Evolutionary conservation across 2,888 invertebrate species (phyloP).

Genomic region (Dynastes hyllus): DNA sequence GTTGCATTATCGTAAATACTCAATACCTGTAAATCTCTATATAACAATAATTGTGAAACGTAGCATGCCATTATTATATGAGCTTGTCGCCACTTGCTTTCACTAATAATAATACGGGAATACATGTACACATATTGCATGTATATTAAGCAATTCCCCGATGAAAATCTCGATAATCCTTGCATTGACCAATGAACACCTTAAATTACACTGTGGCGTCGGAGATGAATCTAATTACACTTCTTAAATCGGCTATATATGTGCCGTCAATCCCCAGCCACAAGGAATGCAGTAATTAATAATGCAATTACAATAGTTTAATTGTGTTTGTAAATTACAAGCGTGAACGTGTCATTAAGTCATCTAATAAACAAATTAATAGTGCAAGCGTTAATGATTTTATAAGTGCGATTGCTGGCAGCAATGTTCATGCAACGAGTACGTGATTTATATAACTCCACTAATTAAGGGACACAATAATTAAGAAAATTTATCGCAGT

Average conservation of each 20-base stretch:
- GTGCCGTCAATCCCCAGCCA: neutral
- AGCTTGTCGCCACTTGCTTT: no score
- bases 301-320: constrained; percentile 11
- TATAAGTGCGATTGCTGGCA: constrained; percentile 9
- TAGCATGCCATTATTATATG: no score
- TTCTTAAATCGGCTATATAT: neutral
- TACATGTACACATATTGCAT: neutral
- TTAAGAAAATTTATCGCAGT: constrained; percentile 3
- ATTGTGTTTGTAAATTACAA: constrained; percentile 11
- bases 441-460: constrained; percentile 24
- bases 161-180: neutral
- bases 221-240: neutral
- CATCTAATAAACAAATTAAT: constrained; percentile 23
- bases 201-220: neutral
- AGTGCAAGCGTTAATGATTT: constrained; percentile 5
- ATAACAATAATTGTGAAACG: no score
- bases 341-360: constrained; percentile 6
- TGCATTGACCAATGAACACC: neutral
- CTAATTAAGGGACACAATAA: constrained; percentile 9
- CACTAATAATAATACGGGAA: no score
- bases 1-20: no score
- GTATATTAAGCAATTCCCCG: neutral
- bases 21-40: no score
- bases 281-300: neutral
- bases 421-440: constrained; percentile 10